Base-by-base conservation (phyloP, 2,797 vertebrate genomes). In the Rhadinocentrus ornatus region DNA sequence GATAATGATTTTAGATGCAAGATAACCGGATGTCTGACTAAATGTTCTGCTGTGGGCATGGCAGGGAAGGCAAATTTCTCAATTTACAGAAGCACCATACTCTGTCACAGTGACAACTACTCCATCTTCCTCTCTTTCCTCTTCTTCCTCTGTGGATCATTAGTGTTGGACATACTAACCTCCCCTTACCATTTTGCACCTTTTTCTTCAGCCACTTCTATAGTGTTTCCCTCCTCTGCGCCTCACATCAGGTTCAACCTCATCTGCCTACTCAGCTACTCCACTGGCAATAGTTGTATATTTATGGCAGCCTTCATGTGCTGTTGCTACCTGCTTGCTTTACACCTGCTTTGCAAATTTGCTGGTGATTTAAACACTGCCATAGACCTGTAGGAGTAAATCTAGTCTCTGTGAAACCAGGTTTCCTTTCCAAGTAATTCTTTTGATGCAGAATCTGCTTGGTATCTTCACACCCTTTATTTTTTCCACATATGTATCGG, bases 1-100 rank as follows among this genome's bases (percentile, higher is more conserved):
- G 89, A 91, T 92, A 93, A 91, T 88, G 66, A 75, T 73, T 75
- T 89, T 90, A 92, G 86, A 92, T 86, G 73, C 74, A 48, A 80
- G 89, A 92, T 91, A 91, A 90, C 72, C 86, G 77, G 78, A 87
- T 82, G 78, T 82, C 67, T 69, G 74, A 86, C 77, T 85, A 86
- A 86, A 88, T 83, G 82, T 73, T 88, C 48, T 73, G 88, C 86
- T 85, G 31, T 56, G 41, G 86, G 89, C 80, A 39, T 58, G 66
- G 62, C 54, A 78, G 60, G 50, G n/a, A 15, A 26, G 58, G 71
- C 57, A 35, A 64, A 82, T 82, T 77, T 72, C 46, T 80, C 54
- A 70, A n/a, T 60, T 29, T 54, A 68, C n/a, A 53, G 52, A 53
- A 53, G 66, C 41, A 69, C 46, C 70, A 80, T 18, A 69, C 48